Conservation (phyloP, 2,797 vertebrate genomes). For the Erethizon dorsatum region DNA sequence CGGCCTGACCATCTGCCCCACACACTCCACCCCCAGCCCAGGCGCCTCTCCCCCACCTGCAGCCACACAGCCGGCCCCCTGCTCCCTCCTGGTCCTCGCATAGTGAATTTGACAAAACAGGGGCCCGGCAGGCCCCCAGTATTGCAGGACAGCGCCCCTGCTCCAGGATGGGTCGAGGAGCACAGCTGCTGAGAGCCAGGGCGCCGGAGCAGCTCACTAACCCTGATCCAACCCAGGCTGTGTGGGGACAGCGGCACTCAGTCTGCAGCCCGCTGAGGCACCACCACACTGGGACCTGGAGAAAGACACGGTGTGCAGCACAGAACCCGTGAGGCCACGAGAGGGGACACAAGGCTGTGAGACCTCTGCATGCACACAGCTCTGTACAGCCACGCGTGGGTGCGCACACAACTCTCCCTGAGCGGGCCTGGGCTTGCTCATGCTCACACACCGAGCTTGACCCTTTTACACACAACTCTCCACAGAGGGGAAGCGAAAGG, state of each 20-base stretch:
- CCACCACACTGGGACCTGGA: neutral
- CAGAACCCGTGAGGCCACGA: neutral
- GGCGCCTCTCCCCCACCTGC: constrained; percentile 37
- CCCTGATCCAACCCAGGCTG: neutral
- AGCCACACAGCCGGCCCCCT: neutral
- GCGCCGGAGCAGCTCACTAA: neutral
- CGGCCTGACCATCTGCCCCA: constrained; percentile 84
- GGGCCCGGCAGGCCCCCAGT: neutral
- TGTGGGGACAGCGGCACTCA: neutral
- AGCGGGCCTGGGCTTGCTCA: neutral
- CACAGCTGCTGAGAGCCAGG: neutral
- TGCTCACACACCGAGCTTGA: neutral
- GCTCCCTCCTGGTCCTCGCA: neutral
- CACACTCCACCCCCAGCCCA: neutral
- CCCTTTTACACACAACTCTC: neutral
- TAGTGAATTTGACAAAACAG: neutral
- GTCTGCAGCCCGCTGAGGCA: neutral
- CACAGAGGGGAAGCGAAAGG: neutral
- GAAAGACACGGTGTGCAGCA: fast-evolving
- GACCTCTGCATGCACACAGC: fast-evolving
- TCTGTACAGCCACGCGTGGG: neutral
- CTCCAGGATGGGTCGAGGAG: neutral
- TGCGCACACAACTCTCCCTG: neutral
- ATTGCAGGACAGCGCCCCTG: neutral
- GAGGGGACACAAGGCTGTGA: fast-evolving